These are phyloP conservation scores for Cheirogaleus medius DNA, from an alignment of 2,113 vertebrate species.

Conservation along the genomic window DNA sequence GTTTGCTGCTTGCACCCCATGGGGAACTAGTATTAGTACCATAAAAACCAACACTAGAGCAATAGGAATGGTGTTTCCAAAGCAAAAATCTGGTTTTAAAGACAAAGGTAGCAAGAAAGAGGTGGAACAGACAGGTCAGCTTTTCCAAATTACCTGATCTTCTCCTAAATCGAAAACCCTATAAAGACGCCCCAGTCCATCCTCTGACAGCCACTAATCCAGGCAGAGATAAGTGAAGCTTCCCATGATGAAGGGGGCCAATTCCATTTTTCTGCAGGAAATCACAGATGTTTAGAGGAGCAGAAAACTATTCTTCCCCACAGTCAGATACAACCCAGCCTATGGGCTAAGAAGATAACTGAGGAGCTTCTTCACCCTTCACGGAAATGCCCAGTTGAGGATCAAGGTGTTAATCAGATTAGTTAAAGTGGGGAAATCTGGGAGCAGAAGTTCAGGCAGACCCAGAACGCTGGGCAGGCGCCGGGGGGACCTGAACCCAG, in stretches of 20 bases:
- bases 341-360: background rate
- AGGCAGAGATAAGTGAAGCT: background rate
- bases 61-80: background rate
- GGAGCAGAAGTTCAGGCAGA: background rate
- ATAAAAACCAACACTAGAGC: background rate
- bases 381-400: background rate
- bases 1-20: background rate
- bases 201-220: background rate
- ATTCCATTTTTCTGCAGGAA: background rate
- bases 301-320: background rate
- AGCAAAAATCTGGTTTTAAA: background rate
- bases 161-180: background rate
- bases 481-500: background rate
- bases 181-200: background rate
- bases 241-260: too few species aligned
- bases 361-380: background rate
- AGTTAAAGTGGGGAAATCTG: background rate
- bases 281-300: background rate
- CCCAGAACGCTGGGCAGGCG: background rate
- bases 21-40: background rate
- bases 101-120: background rate
- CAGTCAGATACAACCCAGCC: background rate
- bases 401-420: background rate
- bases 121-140: background rate
- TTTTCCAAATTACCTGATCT: background rate